Conservation (phyloP, 2,113 vertebrate genomes). For the Opisthocomus hoazin region DNA sequence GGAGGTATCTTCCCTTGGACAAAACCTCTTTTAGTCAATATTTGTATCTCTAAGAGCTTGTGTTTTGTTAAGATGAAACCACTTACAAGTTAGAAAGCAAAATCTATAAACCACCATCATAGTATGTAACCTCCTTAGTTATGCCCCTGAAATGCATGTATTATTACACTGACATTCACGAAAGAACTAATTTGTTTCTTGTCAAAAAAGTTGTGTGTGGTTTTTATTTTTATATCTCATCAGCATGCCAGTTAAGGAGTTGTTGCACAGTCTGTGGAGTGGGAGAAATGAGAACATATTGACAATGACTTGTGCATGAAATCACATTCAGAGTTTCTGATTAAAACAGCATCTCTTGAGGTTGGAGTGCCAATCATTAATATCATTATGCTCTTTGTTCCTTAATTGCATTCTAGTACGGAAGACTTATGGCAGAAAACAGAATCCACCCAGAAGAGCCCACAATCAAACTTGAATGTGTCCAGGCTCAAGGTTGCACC, state of each 20-base stretch:
- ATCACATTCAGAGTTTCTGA: slow-evolving; percentile 35
- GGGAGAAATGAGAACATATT: not conserved
- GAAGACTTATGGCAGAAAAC: slow-evolving; percentile 12
- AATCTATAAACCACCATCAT: not conserved
- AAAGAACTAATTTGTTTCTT: not conserved
- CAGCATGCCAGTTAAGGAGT: not conserved
- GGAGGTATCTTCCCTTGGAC: accelerated
- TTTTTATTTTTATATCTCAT: not conserved
- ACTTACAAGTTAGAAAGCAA: not conserved
- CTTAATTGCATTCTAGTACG: slow-evolving; percentile 56
- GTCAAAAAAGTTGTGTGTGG: accelerated
- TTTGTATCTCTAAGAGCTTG: not conserved
- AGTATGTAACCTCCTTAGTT: not conserved
- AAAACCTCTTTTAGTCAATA: not conserved
- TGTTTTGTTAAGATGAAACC: not conserved
- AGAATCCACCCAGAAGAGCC: not conserved
- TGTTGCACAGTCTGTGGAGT: not conserved
- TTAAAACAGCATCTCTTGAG: slow-evolving; percentile 41
- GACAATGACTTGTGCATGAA: slow-evolving; percentile 5
- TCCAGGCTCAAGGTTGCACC: not conserved
- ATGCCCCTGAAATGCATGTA: not conserved
- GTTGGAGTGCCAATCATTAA: slow-evolving; percentile 50
- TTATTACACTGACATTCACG: not conserved
- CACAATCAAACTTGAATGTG: slow-evolving; percentile 41
- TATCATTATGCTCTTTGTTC: slow-evolving; percentile 59